Evolutionary conservation across 2,113 vertebrate species (phyloP).

Genomic region (Arothron firmamentum): DNA sequence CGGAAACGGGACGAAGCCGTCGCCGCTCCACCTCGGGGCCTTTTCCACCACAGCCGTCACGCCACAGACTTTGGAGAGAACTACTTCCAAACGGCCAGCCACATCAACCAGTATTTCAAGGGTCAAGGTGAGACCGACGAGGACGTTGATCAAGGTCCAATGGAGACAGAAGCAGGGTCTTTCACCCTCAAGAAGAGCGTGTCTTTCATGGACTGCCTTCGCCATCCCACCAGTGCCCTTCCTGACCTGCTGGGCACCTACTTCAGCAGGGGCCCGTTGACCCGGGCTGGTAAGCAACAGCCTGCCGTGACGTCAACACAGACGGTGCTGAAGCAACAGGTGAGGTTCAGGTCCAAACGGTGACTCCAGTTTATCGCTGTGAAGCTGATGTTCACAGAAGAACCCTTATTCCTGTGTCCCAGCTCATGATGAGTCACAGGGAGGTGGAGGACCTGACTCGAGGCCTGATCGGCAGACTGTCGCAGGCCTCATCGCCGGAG

Average conservation of each 20-base stretch:
- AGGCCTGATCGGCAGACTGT: constrained; percentile 43
- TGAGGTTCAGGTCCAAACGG: constrained; percentile 26
- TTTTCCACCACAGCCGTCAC: constrained; percentile 65
- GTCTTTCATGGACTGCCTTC: constrained; percentile 58
- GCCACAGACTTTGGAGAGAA: constrained; percentile 63
- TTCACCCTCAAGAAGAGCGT: constrained; percentile 9
- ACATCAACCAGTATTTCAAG: constrained; percentile 71
- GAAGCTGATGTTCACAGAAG: not conserved
- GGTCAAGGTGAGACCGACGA: constrained; percentile 33
- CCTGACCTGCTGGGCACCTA: constrained; percentile 49
- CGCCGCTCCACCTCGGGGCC: constrained; percentile 27
- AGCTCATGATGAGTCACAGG: constrained; percentile 43
- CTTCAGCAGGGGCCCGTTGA: constrained; percentile 22
- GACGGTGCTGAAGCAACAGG: constrained; percentile 39
- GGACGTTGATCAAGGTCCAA: constrained; percentile 8
- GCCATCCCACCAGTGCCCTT: constrained; percentile 50
- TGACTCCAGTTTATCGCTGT: not conserved
- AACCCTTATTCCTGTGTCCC: constrained; percentile 2
- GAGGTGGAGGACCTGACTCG: constrained; percentile 55
- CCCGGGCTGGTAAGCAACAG: constrained; percentile 5
- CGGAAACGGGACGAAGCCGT: constrained; percentile 7
- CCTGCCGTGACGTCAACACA: not conserved
- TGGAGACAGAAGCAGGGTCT: not conserved
- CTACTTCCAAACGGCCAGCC: constrained; percentile 56
- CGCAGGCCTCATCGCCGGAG: constrained; percentile 36